phyloP scores from a whole-genome alignment of 2,888 invertebrate species.

The Tachina grossa region DNA sequence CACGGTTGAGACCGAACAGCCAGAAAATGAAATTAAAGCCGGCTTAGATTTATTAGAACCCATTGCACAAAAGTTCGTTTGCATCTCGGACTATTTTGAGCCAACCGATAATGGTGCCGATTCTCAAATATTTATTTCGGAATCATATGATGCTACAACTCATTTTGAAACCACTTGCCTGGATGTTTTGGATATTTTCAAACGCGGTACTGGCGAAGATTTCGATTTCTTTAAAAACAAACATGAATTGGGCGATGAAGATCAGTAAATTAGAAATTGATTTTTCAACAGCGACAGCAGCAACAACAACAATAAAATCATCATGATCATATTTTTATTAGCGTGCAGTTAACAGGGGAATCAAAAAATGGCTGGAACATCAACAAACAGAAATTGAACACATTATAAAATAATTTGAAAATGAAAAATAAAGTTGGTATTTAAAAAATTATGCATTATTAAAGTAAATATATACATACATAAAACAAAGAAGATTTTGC shows the following conservation, averaged over 20 bases:
- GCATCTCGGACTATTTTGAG: conserved; percentile 94
- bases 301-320: conserved; percentile 51
- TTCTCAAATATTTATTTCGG: conserved; percentile 97
- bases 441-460: conserved; percentile 57
- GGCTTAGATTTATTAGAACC: conserved; percentile 95
- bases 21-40: conserved; percentile 96
- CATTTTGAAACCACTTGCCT: conserved; percentile 99
- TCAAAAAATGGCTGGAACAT: conserved; percentile 55
- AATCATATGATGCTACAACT: conserved; percentile 99
- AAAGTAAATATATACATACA: conserved; percentile 52
- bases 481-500: conserved; percentile 53
- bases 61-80: conserved; percentile 95
- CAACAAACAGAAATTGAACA: conserved; percentile 44
- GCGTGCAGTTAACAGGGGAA: conserved; percentile 68
- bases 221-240: conserved; percentile 99
- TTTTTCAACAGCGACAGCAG: conserved; percentile 36
- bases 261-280: conserved; percentile 86
- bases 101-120: conserved; percentile 94
- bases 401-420: conserved; percentile 39
- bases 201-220: conserved; percentile 96
- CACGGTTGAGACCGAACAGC: conserved; percentile 97
- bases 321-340: conserved; percentile 67
- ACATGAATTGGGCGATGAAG: conserved; percentile 95
- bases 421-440: conserved; percentile 49
- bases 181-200: conserved; percentile 97